Base-by-base conservation (phyloP, 2,888 invertebrate species). In the Calliphora vomitoria region DNA sequence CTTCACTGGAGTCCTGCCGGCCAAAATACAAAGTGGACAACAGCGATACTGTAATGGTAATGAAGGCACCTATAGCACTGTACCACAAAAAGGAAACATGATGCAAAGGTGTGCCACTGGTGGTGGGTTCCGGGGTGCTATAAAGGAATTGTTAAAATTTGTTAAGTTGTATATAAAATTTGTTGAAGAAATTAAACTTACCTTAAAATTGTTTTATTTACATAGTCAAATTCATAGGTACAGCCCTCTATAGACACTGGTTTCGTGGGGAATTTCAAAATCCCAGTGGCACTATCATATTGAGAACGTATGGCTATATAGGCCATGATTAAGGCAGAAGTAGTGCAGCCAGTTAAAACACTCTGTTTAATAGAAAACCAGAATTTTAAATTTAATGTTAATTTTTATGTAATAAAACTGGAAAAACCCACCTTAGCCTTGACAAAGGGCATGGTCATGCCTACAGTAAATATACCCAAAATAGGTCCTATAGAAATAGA, bases 21-120 rank as follows among this genome's bases (percentile, higher is more conserved):
- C 94, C 94, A 50, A 95, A 95, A 71, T 94, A 92, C 0, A 96
- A 92, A 86, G 95, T 96, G 0, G 95, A 94, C 0, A 95, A 44
- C 15, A 95, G 93, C 0, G 95, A 95, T 0, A 96, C 94, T 1
- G 94, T 90, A 69, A 96, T 93, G 0, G 96, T 95, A 0, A 96
- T 94, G 0, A 94, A 87, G 15, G 95, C 94, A 1, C 97, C 97
- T 31, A 96, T 94, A 0, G 95, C 92, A 0, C 96, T 95, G 89
- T 96, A 96, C 96, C 96, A 96, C 62, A 97, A 91, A 90, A 97
- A 96, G 2, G 96, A 97, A 55, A 97, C 93, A 75, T 96, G 95
- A 90, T 96, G 91, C 6, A 92, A 76, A 47, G 89, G 25, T 2
- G 55, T n/a, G 31, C 75, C 75, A 13, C 71, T 58, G 0, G 41